Conservation (phyloP, 2,888 invertebrate genomes). For the Bembecia ichneumoniformis region DNA sequence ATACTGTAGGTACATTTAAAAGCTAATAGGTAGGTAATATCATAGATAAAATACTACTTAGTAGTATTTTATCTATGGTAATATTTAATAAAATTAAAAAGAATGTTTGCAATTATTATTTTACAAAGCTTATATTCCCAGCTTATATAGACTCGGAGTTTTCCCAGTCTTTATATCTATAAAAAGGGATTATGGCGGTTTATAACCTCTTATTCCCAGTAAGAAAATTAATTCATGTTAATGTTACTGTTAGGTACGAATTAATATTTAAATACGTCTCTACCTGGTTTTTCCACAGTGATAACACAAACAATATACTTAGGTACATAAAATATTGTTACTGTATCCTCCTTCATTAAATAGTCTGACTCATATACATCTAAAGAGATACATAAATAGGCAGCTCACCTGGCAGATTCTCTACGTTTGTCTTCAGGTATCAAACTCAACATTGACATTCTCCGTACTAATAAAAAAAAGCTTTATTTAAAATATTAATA, state of each 20-base stretch:
- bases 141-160: too few relatives aligned
- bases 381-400: background rate
- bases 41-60: too few relatives aligned
- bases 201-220: background rate
- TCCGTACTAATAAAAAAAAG: slow-evolving; percentile 23
- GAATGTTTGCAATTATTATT: too few relatives aligned
- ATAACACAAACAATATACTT: background rate
- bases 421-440: slow-evolving; percentile 63
- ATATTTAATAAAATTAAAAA: too few relatives aligned
- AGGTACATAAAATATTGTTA: background rate
- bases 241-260: too few relatives aligned
- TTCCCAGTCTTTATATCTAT: too few relatives aligned
- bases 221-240: background rate
- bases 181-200: too few relatives aligned
- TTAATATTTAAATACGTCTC: background rate
- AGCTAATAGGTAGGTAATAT: too few relatives aligned
- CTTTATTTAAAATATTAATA: slow-evolving; percentile 37
- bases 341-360: too few relatives aligned
- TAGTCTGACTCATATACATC: background rate
- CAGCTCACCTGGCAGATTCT: slow-evolving; percentile 18
- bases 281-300: background rate
- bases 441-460: slow-evolving; percentile 65
- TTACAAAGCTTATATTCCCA: too few relatives aligned
- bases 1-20: too few relatives aligned
- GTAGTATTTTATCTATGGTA: too few relatives aligned